A percentile compares a stretch with the other conserved stretches of the same genome.
Evolutionary conservation across 2,797 vertebrate genomes (phyloP).

Genomic region (Ara ararauna): DNA sequence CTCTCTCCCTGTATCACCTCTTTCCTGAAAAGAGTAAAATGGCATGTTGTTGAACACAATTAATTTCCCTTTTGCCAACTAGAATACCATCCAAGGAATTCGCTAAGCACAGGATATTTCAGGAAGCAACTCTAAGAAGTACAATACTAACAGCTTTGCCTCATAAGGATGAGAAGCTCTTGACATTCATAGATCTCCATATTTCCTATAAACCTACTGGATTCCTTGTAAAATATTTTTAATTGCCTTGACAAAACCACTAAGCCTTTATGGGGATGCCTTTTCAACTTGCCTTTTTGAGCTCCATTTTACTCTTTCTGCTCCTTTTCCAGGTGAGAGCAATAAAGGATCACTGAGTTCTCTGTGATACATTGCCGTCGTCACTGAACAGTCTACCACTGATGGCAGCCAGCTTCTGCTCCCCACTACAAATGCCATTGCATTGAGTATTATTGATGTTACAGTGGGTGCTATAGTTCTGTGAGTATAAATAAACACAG

Average conservation of each 20-base stretch:
- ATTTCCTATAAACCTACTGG: background rate
- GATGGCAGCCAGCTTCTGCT: background rate
- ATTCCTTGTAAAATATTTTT: conserved; percentile 23
- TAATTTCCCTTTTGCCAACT: background rate
- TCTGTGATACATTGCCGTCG: fast-evolving
- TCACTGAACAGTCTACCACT: background rate
- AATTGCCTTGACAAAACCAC: background rate
- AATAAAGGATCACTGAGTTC: background rate
- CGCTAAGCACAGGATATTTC: background rate
- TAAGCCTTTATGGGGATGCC: background rate
- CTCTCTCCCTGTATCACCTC: background rate
- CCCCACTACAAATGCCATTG: background rate
- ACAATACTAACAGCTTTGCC: background rate
- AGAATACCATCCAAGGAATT: background rate
- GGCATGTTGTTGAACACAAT: background rate
- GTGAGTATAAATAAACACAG: conserved; percentile 36
- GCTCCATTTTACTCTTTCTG: background rate
- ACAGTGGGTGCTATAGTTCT: background rate
- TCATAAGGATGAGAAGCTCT: background rate
- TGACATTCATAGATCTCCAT: background rate
- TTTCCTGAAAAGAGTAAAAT: background rate
- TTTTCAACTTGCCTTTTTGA: background rate
- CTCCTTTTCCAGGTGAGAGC: background rate
- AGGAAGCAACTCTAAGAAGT: background rate
- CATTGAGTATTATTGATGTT: background rate